These are phyloP conservation scores for Agrypnus murinus DNA, from an alignment of 2,888 invertebrate genomes.

Conservation along the genomic window DNA sequence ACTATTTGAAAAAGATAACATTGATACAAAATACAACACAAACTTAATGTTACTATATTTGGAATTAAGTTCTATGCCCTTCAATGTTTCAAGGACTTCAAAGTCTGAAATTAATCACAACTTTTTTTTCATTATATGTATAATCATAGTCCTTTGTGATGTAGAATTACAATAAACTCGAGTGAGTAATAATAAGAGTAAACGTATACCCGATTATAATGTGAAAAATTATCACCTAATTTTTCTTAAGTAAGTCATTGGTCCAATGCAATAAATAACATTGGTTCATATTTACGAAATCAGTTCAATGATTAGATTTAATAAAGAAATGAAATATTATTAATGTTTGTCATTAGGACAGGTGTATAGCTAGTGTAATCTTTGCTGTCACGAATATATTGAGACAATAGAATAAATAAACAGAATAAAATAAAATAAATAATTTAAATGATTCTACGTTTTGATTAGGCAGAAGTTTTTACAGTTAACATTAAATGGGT, in stretches of 20 bases:
- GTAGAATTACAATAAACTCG: no score
- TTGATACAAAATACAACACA: no score
- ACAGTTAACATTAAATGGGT: conserved; percentile 11
- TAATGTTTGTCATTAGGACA: background rate
- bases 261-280: background rate
- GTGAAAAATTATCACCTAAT: background rate
- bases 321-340: conserved; percentile 11
- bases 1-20: no score
- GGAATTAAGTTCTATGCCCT: no score
- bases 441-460: background rate
- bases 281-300: conserved; percentile 1
- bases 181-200: no score
- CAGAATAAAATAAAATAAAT: no score
- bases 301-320: conserved; percentile 9
- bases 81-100: no score
- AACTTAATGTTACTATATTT: no score
- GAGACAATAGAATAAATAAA: no score
- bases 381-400: background rate
- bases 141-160: conserved; percentile 6
- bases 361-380: background rate
- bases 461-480: conserved; percentile 9
- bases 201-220: no score
- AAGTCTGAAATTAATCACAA: no score
- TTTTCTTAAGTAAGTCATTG: background rate
- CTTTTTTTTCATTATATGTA: background rate